Conservation (phyloP, 2,888 invertebrate genomes). For the Scaptomyza cyrtandrae region DNA sequence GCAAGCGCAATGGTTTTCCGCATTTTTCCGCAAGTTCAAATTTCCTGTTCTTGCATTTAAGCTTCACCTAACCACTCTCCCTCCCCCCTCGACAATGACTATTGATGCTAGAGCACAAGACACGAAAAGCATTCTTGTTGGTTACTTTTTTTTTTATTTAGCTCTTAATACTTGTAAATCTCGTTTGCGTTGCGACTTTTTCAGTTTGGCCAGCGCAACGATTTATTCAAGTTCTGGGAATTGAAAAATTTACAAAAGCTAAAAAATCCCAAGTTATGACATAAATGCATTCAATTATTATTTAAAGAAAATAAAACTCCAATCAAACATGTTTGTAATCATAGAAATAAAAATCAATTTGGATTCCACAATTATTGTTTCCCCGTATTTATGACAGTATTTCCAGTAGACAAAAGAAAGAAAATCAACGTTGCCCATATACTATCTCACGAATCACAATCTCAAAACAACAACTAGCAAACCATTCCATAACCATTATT, state of each 20-base stretch:
- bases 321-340: background rate
- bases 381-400: slow-evolving; percentile 27
- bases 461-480: slow-evolving; percentile 66
- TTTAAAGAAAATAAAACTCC: background rate
- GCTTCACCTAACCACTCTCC: slow-evolving; percentile 2
- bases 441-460: slow-evolving; percentile 71
- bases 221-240: slow-evolving; percentile 20
- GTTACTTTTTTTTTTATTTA: slow-evolving; percentile 13
- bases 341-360: slow-evolving; percentile 2
- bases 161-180: slow-evolving; percentile 77
- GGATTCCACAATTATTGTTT: slow-evolving; percentile 11
- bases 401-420: slow-evolving; percentile 12
- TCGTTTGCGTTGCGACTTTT: slow-evolving; percentile 55
- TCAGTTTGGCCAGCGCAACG: slow-evolving; percentile 14
- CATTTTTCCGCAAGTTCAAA: slow-evolving; percentile 71
- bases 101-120: slow-evolving; percentile 29
- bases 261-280: background rate
- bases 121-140: slow-evolving; percentile 46
- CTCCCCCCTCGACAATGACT: background rate
- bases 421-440: slow-evolving; percentile 29
- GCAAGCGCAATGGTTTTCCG: slow-evolving; percentile 58
- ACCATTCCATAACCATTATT: slow-evolving; percentile 75
- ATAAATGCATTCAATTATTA: background rate
- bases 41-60: slow-evolving; percentile 71
- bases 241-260: background rate